Percentiles rank a stretch among this genome's conserved stretches.
Conservation (phyloP, 2,797 vertebrate species). For the Phaenicophaeus curvirostris region DNA sequence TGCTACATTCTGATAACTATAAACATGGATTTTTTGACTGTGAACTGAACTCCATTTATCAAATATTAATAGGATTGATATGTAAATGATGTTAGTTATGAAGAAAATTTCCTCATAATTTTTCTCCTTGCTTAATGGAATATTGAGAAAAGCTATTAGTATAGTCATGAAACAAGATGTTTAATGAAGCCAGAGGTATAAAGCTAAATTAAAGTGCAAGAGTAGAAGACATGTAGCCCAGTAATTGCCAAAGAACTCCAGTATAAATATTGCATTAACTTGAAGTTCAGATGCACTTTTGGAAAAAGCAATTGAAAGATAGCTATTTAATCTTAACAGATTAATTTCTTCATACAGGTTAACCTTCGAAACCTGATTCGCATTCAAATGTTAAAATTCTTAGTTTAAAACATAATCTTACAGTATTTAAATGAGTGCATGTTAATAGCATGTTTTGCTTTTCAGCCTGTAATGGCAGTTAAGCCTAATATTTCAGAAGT, state of each 20-base stretch:
- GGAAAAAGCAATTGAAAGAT: conserved; percentile 14
- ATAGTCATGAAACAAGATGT: conserved; percentile 35
- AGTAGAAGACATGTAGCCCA: conserved; percentile 20
- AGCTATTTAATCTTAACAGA: conserved; percentile 32
- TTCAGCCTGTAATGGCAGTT: neutral
- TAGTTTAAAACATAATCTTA: neutral
- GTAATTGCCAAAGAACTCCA: conserved; percentile 32
- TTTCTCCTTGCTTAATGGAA: conserved; percentile 36
- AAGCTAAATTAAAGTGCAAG: conserved; percentile 42
- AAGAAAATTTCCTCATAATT: conserved; percentile 20
- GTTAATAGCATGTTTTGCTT: conserved; percentile 15
- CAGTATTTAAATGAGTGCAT: conserved; percentile 17
- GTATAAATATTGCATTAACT: conserved; percentile 45
- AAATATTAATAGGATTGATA: conserved; percentile 51
- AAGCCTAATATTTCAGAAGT: conserved; percentile 14
- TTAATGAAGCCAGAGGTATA: conserved; percentile 47
- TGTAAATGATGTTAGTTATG: conserved; percentile 6
- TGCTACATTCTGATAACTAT: neutral
- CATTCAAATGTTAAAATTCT: conserved; percentile 9
- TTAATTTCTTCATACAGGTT: conserved; percentile 3
- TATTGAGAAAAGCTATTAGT: conserved; percentile 48
- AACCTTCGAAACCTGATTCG: conserved; percentile 24
- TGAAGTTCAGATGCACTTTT: neutral
- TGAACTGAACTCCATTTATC: conserved; percentile 35
- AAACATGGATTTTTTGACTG: neutral